Percentiles rank a stretch among this genome's conserved stretches.
Evolutionary conservation across 2,797 vertebrate species (phyloP).

Genomic region (Ispidina lecontei): DNA sequence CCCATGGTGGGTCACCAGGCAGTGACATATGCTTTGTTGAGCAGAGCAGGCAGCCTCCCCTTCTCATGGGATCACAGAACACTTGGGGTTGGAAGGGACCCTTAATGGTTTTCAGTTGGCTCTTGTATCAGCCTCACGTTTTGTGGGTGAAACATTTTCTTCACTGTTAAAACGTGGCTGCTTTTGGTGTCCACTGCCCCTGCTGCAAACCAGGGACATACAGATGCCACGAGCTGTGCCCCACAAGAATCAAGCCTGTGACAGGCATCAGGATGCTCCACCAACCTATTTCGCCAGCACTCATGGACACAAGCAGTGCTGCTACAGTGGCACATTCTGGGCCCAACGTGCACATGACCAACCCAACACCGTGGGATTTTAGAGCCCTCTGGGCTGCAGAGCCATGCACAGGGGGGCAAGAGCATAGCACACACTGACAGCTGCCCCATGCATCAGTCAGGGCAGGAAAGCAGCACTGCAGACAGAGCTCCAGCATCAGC

Average conservation of each 20-base stretch:
- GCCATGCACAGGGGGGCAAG: neutral
- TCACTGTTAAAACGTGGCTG: neutral
- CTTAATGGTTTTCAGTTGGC: neutral
- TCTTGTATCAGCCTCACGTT: rapidly evolving
- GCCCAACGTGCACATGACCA: neutral
- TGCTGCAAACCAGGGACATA: neutral
- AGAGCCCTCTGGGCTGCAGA: neutral
- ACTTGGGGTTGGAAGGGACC: neutral
- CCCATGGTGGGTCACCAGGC: slow-evolving; percentile 36
- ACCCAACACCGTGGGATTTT: neutral
- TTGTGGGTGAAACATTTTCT: neutral
- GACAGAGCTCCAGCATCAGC: rapidly evolving
- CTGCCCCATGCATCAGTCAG: neutral
- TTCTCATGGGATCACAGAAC: neutral
- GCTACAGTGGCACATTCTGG: neutral
- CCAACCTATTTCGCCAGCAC: neutral
- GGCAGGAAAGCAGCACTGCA: neutral
- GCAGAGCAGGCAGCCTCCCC: neutral
- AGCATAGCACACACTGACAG: neutral
- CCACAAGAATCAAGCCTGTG: neutral
- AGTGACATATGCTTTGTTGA: neutral
- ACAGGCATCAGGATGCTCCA: neutral
- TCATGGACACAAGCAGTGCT: neutral
- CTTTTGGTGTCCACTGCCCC: neutral
- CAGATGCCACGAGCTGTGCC: rapidly evolving